These are phyloP conservation scores for Philopedon plagiatum DNA, from an alignment of 2,888 invertebrate species.

Conservation along the genomic window DNA sequence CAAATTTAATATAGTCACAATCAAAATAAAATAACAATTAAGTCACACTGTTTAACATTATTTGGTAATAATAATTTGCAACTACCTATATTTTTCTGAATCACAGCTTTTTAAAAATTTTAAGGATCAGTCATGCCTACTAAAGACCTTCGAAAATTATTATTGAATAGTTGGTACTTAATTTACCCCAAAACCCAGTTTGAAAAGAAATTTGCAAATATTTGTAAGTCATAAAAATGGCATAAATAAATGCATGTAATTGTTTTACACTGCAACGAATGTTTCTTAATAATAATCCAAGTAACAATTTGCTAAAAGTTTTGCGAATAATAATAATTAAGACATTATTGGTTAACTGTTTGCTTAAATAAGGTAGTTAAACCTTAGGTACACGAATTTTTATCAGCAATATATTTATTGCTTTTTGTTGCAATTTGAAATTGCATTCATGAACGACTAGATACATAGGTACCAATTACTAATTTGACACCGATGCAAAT, in stretches of 20 bases:
- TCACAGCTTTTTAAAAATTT: neutral
- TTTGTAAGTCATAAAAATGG: neutral
- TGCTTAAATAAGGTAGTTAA: conserved; percentile 17
- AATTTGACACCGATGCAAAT: neutral
- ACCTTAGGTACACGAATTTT: neutral
- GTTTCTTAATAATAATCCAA: neutral
- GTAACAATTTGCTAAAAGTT: neutral
- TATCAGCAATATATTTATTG: conserved; percentile 15
- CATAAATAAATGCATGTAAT: conserved; percentile 9
- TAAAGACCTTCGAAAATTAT: neutral
- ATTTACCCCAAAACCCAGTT: neutral
- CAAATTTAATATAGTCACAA: too few relatives aligned
- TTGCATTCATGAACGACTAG: conserved; percentile 1
- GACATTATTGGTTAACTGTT: neutral
- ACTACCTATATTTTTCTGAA: neutral
- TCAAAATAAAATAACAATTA: too few relatives aligned
- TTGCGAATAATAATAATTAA: neutral
- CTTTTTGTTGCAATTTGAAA: conserved; percentile 11
- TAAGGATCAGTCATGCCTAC: neutral
- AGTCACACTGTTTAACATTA: too few relatives aligned
- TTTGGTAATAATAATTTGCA: too few relatives aligned
- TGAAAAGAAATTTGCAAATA: neutral
- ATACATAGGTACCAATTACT: too few relatives aligned
- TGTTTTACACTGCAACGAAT: neutral
- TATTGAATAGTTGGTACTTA: neutral